A percentile compares a stretch with the other conserved stretches of the same genome.
Conservation (phyloP, 2,113 vertebrate genomes). For the Tinamus guttatus region DNA sequence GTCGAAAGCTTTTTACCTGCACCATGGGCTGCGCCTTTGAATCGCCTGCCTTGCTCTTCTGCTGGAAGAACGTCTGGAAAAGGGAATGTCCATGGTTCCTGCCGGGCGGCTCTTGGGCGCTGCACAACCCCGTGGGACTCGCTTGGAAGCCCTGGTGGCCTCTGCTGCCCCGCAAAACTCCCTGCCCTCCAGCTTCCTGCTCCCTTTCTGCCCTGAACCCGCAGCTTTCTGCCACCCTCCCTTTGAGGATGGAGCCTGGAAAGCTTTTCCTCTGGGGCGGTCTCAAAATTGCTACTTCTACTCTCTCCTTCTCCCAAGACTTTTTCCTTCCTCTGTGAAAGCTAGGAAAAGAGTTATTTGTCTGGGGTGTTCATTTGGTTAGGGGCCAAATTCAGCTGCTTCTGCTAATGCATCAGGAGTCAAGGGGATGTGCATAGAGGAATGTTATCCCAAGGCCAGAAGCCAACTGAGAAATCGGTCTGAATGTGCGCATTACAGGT, state of each 20-base stretch:
- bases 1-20: fast-evolving
- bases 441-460: not conserved
- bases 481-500: not conserved
- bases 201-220: not conserved
- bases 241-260: not conserved
- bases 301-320: not conserved
- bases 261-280: not conserved
- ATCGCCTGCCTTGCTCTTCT: fast-evolving
- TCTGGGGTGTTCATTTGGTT: not conserved
- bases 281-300: not conserved
- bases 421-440: not conserved
- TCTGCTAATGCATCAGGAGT: not conserved
- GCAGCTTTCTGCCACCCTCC: not conserved
- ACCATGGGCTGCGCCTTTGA: fast-evolving
- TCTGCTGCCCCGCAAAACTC: not conserved
- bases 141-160: no score
- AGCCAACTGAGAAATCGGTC: not conserved
- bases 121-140: not conserved
- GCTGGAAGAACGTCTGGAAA: not conserved
- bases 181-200: not conserved
- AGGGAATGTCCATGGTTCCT: not conserved
- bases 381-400: not conserved
- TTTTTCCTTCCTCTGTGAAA: not conserved
- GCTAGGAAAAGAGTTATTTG: not conserved
- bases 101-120: no score